Conservation (phyloP, 2,797 vertebrate genomes). For the Anguilla pacifica region DNA sequence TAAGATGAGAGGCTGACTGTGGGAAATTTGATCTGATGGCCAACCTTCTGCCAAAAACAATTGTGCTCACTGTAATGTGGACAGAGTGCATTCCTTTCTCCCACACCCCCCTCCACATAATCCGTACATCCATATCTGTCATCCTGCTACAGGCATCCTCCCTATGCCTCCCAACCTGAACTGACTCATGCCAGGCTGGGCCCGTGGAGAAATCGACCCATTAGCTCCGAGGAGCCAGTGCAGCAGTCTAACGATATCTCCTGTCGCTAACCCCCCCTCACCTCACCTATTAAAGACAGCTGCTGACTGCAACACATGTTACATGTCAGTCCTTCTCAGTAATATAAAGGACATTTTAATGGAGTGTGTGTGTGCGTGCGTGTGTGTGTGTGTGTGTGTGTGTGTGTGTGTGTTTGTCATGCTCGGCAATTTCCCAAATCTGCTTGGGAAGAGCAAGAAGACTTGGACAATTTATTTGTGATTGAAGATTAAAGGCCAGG, state of each 20-base stretch:
- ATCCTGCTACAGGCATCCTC: conserved; percentile 33
- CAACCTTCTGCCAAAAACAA: not conserved
- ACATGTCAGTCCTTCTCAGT: conserved; percentile 75
- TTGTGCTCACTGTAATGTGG: not conserved
- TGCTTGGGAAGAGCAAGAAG: too few relatives aligned
- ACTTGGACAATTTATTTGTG: too few relatives aligned
- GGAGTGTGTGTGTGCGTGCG: not conserved
- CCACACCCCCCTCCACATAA: not conserved
- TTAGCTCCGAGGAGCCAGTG: conserved; percentile 65
- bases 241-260: conserved; percentile 60
- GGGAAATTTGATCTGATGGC: too few relatives aligned
- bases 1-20: too few relatives aligned
- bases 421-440: too few relatives aligned
- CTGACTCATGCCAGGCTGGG: conserved; percentile 58
- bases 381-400: not conserved
- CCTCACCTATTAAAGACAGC: conserved; percentile 75
- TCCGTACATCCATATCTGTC: conserved; percentile 11
- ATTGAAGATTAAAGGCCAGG: too few relatives aligned
- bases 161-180: conserved; percentile 3
- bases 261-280: conserved; percentile 64
- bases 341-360: conserved; percentile 74
- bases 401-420: too few relatives aligned
- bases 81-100: not conserved
- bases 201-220: conserved; percentile 66
- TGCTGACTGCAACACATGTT: conserved; percentile 72